A percentile compares a stretch with the other conserved stretches of the same genome.
Evolutionary conservation across 2,113 vertebrate genomes (phyloP).

Genomic region (Xenus cinereus): DNA sequence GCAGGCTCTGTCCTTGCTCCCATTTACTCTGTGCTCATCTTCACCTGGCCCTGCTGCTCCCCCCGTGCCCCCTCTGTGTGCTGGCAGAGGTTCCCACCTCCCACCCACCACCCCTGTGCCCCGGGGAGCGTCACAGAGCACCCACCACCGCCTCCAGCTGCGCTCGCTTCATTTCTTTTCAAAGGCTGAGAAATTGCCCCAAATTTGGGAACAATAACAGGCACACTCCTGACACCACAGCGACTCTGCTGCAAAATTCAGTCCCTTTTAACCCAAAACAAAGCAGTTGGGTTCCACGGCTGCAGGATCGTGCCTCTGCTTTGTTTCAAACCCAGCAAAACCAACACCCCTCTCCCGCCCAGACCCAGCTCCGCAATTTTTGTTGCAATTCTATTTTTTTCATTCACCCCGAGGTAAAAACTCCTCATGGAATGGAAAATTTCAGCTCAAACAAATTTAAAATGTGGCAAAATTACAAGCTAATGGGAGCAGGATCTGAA

Average conservation of each 20-base stretch:
- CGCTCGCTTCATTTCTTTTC: background rate
- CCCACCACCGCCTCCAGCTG: accelerated
- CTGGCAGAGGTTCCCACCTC: background rate
- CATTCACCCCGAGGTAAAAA: background rate
- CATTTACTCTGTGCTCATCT: background rate
- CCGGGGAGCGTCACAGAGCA: accelerated
- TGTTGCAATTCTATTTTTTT: background rate
- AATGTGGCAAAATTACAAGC: background rate
- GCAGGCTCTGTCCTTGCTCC: background rate
- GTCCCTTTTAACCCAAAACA: background rate
- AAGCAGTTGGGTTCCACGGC: background rate
- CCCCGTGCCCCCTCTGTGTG: accelerated
- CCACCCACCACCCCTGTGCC: no score
- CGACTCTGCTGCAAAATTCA: background rate
- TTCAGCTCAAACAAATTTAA: background rate
- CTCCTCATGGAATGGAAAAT: conserved; percentile 24
- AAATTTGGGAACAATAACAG: background rate
- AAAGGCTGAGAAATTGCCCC: background rate
- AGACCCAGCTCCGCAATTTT: background rate
- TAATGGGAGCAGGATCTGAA: conserved; percentile 4
- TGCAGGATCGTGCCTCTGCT: background rate
- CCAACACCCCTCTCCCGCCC: background rate
- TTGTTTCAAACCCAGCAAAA: background rate
- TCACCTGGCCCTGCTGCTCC: background rate
- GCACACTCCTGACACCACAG: background rate